Evolutionary conservation across 2,888 invertebrate species (phyloP).

Genomic region (Petrolisthes manimaculis): DNA sequence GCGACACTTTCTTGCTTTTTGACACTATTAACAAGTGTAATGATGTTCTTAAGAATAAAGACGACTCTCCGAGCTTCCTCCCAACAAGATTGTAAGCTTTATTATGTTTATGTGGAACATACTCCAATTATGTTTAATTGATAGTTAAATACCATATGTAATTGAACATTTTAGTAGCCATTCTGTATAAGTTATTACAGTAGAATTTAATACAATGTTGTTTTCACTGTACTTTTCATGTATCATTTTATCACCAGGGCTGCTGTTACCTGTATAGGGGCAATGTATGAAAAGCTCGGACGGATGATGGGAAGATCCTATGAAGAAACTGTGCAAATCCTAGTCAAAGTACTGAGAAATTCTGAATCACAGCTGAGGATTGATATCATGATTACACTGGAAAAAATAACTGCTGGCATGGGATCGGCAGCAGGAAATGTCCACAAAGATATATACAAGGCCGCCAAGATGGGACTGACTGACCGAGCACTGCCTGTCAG

Average conservation of each 20-base stretch:
- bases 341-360: constrained; percentile 89
- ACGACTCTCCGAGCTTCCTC: constrained; percentile 95
- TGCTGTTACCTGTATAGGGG: constrained; percentile 94
- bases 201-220: too few species aligned
- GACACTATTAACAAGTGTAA: constrained; percentile 98
- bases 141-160: neutral
- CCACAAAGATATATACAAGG: constrained; percentile 91
- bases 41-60: constrained; percentile 78
- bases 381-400: constrained; percentile 96
- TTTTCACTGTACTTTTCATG: too few species aligned
- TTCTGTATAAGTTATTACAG: too few species aligned
- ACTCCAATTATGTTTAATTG: constrained; percentile 64
- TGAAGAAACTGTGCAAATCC: constrained; percentile 95
- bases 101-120: neutral
- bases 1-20: constrained; percentile 95
- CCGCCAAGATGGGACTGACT: constrained; percentile 86
- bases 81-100: constrained; percentile 90
- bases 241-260: constrained; percentile 76
- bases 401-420: constrained; percentile 87
- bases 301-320: constrained; percentile 99
- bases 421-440: constrained; percentile 90
- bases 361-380: constrained; percentile 96
- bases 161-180: too few species aligned
- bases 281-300: constrained; percentile 97
- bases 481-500: constrained; percentile 94